These are phyloP conservation scores for Lepilemur ruficaudatus DNA, from an alignment of 2,797 vertebrate genomes.

Conservation along the genomic window DNA sequence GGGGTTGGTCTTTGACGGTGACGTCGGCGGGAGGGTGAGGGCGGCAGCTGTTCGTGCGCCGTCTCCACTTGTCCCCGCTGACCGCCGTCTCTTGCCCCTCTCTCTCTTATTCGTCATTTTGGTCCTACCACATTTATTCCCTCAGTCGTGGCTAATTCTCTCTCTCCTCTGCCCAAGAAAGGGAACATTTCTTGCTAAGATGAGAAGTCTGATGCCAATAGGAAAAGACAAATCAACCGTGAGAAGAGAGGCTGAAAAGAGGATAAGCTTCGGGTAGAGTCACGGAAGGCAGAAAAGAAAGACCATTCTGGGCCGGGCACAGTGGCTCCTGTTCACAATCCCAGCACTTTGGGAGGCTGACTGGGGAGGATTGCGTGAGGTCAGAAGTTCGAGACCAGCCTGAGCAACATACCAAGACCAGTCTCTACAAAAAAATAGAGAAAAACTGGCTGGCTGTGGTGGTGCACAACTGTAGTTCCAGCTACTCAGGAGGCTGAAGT, in stretches of 20 bases:
- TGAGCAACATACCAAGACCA: too few species aligned
- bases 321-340: too few species aligned
- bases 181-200: not conserved
- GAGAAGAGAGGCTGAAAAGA: not conserved
- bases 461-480: too few species aligned
- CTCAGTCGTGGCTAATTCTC: not conserved
- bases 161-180: not conserved
- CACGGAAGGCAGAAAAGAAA: not conserved
- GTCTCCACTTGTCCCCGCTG: not conserved
- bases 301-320: not conserved
- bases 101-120: not conserved
- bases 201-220: not conserved
- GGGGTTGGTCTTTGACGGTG: not conserved
- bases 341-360: too few species aligned
- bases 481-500: too few species aligned
- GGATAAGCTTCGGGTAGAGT: not conserved
- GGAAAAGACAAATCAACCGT: not conserved
- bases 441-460: too few species aligned
- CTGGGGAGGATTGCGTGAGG: too few species aligned
- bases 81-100: not conserved
- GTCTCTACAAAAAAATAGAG: too few species aligned
- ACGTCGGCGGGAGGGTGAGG: accelerated
- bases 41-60: not conserved
- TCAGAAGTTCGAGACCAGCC: too few species aligned
- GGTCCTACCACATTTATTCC: not conserved